Conservation (phyloP, 2,113 vertebrate species). For the Galemys pyrenaicus region DNA sequence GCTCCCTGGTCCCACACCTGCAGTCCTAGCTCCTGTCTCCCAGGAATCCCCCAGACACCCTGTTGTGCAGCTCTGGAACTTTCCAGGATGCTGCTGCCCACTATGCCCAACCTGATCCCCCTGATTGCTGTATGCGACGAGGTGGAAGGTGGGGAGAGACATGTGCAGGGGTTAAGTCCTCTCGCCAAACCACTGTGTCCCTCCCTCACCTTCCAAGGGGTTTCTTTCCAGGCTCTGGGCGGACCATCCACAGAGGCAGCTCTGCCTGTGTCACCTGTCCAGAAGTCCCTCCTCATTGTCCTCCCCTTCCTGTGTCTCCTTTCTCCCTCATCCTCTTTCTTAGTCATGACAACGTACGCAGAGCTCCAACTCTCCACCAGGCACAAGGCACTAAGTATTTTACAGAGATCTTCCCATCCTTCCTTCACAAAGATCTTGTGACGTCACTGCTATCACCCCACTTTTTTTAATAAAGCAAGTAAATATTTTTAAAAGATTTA, state of each 20-base stretch:
- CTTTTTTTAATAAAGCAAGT: too few species aligned
- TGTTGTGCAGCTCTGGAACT: background rate
- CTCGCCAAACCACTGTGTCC: background rate
- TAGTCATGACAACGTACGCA: background rate
- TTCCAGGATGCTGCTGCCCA: background rate
- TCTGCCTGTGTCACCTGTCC: background rate
- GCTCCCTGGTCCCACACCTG: background rate
- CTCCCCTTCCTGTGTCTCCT: background rate
- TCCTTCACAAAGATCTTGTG: background rate
- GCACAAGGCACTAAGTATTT: background rate
- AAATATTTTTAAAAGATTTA: too few species aligned
- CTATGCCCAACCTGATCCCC: accelerated
- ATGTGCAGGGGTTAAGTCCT: background rate
- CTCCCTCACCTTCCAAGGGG: background rate
- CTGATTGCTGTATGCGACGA: background rate
- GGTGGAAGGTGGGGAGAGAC: background rate
- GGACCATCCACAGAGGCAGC: background rate
- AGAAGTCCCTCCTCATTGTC: background rate
- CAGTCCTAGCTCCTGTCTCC: background rate
- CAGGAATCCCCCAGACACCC: background rate
- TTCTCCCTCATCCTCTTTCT: background rate
- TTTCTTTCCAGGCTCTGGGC: background rate
- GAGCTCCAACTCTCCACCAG: accelerated
- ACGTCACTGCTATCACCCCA: background rate
- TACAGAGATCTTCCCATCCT: background rate